A percentile compares a stretch with the other conserved stretches of the same genome.
Conservation (phyloP, 2,888 invertebrate species). For the Acleris sparsana region DNA sequence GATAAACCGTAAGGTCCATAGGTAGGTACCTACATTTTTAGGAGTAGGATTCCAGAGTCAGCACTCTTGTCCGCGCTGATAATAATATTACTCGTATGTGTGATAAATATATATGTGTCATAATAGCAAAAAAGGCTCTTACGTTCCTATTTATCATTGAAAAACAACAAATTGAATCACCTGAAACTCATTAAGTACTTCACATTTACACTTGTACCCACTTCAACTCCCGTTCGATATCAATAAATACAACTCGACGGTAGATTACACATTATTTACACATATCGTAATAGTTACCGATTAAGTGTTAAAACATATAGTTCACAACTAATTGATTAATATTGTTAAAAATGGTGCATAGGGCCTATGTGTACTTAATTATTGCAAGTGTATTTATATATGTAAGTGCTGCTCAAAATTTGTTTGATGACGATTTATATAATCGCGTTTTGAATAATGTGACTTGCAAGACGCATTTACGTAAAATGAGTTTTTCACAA, state of each 20-base stretch:
- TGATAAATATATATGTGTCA: too few species aligned
- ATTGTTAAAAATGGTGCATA: slow-evolving; percentile 16
- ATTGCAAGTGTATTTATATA: slow-evolving; percentile 10
- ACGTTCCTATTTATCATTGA: too few species aligned
- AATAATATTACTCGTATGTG: too few species aligned
- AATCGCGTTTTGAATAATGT: slow-evolving; percentile 32
- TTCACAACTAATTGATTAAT: slow-evolving; percentile 7
- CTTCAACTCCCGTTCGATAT: neutral
- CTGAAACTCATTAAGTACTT: too few species aligned
- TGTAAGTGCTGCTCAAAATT: slow-evolving; percentile 4
- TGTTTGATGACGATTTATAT: slow-evolving; percentile 32
- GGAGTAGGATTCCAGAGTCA: too few species aligned
- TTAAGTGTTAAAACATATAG: neutral
- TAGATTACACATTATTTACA: slow-evolving; percentile 16
- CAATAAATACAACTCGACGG: slow-evolving; percentile 2
- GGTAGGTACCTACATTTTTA: too few species aligned
- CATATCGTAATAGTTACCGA: slow-evolving; percentile 1
- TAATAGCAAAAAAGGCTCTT: too few species aligned
- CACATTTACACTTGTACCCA: neutral
- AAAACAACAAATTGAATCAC: too few species aligned
- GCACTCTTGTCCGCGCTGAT: too few species aligned
- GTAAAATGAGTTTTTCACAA: slow-evolving; percentile 25
- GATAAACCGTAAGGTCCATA: too few species aligned
- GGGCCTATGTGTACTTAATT: slow-evolving; percentile 5
- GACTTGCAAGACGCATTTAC: slow-evolving; percentile 26